Evolutionary conservation across 2,888 invertebrate genomes (phyloP).

Genomic region (Morinoia aosen): DNA sequence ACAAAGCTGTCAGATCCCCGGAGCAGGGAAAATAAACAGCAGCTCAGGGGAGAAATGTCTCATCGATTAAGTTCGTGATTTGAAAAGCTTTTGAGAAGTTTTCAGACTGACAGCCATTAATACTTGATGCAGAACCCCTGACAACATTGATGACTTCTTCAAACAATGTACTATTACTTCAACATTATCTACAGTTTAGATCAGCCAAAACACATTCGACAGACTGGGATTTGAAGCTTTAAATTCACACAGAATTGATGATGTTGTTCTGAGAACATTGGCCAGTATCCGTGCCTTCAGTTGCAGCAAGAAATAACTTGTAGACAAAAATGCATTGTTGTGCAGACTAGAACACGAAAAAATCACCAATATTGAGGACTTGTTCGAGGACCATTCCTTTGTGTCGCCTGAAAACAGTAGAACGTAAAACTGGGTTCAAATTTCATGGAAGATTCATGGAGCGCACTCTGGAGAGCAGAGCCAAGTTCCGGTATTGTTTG

Average conservation of each 20-base stretch:
- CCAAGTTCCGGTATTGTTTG: slow-evolving; percentile 32
- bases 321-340: neutral
- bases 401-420: neutral
- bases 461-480: neutral
- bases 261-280: neutral
- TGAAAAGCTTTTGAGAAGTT: neutral
- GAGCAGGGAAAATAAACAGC: neutral
- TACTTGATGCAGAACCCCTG: neutral
- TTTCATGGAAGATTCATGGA: slow-evolving; percentile 22
- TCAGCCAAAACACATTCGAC: neutral
- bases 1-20: neutral
- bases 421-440: neutral
- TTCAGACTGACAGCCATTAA: neutral
- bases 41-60: neutral
- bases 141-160: neutral
- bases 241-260: neutral
- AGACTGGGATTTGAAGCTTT: neutral
- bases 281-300: neutral
- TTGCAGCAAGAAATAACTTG: neutral
- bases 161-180: neutral
- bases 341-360: neutral
- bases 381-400: neutral
- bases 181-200: neutral
- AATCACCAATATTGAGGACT: neutral
- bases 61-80: neutral